These are phyloP conservation scores for Arrhopalites spinosus DNA, from an alignment of 2,888 invertebrate genomes.

Conservation along the genomic window DNA sequence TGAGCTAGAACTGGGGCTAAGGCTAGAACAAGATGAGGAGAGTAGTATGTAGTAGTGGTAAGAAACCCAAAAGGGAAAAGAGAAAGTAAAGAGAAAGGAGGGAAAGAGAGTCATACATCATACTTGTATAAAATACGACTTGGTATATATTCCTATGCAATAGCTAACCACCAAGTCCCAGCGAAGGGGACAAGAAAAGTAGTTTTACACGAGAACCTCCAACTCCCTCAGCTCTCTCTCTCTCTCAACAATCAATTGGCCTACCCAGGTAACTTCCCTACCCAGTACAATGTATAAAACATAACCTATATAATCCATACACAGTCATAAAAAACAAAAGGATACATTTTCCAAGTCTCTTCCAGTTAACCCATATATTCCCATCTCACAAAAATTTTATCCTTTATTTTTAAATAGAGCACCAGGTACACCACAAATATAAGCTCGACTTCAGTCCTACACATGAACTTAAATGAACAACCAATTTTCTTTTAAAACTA, in stretches of 20 bases:
- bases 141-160: slow-evolving; percentile 24
- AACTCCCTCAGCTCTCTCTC: slow-evolving; percentile 30
- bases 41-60: too few relatives aligned
- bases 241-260: background rate
- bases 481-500: too few relatives aligned
- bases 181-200: slow-evolving; percentile 12
- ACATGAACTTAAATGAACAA: too few relatives aligned
- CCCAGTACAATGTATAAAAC: background rate
- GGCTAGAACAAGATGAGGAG: background rate
- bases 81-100: slow-evolving; percentile 8
- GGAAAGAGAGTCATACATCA: slow-evolving; percentile 27
- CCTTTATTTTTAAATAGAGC: too few relatives aligned
- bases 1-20: background rate
- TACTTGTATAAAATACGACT: background rate
- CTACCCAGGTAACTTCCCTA: background rate
- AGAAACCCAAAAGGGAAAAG: background rate
- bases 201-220: slow-evolving; percentile 18
- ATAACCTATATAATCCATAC: slow-evolving; percentile 23
- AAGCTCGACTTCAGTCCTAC: too few relatives aligned
- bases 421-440: too few relatives aligned
- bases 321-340: too few relatives aligned
- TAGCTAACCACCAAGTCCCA: slow-evolving; percentile 18
- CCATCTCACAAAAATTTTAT: too few relatives aligned
- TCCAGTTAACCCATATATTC: too few relatives aligned
- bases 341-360: too few relatives aligned